Evolutionary conservation across 2,113 vertebrate genomes (phyloP).

Genomic region (Odocoileus virginianus): DNA sequence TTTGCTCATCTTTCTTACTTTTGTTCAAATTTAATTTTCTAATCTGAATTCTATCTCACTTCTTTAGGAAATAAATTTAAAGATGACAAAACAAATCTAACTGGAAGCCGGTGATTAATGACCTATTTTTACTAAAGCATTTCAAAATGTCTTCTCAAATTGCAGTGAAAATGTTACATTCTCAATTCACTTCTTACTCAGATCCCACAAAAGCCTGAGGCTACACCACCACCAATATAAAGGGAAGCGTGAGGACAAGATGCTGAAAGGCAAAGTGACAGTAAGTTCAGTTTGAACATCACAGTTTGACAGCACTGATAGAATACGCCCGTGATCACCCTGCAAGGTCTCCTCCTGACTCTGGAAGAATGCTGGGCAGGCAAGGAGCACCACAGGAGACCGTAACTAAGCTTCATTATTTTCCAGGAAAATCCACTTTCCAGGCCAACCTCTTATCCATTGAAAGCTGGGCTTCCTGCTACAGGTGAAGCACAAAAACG

Average conservation of each 20-base stretch:
- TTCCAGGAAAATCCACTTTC: background rate
- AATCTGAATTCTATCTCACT: background rate
- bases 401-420: background rate
- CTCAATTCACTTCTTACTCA: background rate
- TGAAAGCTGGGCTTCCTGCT: background rate
- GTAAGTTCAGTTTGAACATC: background rate
- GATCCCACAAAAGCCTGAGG: background rate
- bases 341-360: no score
- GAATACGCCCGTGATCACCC: background rate
- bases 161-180: background rate
- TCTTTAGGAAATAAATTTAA: conserved; percentile 39
- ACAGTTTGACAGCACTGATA: background rate
- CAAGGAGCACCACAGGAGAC: background rate
- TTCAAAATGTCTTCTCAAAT: background rate
- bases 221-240: background rate
- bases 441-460: background rate
- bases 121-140: background rate
- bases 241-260: background rate
- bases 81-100: background rate
- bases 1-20: background rate
- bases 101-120: background rate
- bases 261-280: background rate
- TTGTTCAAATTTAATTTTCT: background rate
- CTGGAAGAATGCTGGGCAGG: background rate
- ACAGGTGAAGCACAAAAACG: background rate